Conservation (phyloP, 2,113 vertebrate genomes). For the cattle (Bos taurus) region DNA sequence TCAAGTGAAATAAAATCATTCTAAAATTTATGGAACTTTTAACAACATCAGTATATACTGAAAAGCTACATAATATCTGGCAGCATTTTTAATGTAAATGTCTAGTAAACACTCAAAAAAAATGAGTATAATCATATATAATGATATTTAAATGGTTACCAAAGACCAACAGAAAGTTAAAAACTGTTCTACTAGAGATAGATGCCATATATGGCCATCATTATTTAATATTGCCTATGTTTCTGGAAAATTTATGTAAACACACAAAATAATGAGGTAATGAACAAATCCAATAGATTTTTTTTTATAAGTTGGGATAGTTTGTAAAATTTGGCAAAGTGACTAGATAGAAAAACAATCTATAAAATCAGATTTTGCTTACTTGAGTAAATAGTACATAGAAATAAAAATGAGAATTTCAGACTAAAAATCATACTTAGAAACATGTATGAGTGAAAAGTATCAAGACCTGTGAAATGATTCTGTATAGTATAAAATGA, state of each 20-base stretch:
- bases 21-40: background rate
- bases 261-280: background rate
- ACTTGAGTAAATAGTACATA: background rate
- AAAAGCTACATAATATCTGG: background rate
- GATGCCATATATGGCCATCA: background rate
- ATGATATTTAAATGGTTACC: background rate
- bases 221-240: background rate
- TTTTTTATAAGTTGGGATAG: background rate
- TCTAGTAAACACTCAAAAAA: background rate
- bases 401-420: background rate
- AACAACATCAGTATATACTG: background rate
- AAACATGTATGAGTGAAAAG: background rate
- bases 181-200: background rate
- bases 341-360: background rate
- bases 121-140: background rate
- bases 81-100: background rate
- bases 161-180: background rate
- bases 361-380: background rate
- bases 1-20: background rate
- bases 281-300: background rate
- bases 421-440: background rate
- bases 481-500: background rate
- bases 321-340: background rate
- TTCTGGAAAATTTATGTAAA: background rate
- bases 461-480: background rate